These are phyloP conservation scores for Chironomus striatipennis DNA, from an alignment of 1,140 invertebrate genomes.

Conservation along the genomic window DNA sequence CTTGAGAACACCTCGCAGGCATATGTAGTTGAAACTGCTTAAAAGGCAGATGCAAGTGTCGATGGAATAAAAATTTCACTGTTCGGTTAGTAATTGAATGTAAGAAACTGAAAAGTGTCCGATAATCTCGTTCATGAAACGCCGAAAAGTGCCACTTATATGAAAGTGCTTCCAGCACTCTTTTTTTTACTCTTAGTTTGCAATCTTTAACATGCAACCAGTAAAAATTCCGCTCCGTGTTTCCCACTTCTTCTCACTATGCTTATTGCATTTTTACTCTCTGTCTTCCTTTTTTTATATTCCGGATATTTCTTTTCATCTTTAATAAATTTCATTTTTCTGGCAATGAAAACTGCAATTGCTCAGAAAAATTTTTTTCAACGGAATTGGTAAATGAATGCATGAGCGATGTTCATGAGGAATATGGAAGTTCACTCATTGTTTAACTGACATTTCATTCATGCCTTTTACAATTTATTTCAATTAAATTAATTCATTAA, in stretches of 20 bases:
- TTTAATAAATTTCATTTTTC: not conserved
- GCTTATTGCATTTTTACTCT: not conserved
- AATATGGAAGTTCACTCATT: too few species aligned
- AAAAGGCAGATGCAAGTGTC: conserved; percentile 6
- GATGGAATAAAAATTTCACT: not conserved
- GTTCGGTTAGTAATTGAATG: not conserved
- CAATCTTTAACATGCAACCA: conserved; percentile 12
- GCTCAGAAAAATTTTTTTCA: not conserved
- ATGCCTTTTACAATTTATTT: too few species aligned
- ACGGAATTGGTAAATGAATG: not conserved
- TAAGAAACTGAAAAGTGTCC: not conserved
- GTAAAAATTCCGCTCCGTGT: not conserved
- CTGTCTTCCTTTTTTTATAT: not conserved
- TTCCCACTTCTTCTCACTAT: not conserved
- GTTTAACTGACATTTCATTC: too few species aligned
- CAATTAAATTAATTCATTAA: too few species aligned
- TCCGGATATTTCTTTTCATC: not conserved
- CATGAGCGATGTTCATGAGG: too few species aligned
- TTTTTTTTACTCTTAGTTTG: not conserved
- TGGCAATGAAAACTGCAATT: not conserved
- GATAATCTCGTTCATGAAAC: conserved; percentile 12
- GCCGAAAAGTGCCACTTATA: conserved; percentile 6
- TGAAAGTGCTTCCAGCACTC: not conserved
- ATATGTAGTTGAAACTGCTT: not conserved
- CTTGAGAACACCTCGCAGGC: not conserved